Percentiles rank a stretch among this genome's conserved stretches.
Conservation (phyloP, 2,113 vertebrate genomes). For the Nothoprocta perdicaria region DNA sequence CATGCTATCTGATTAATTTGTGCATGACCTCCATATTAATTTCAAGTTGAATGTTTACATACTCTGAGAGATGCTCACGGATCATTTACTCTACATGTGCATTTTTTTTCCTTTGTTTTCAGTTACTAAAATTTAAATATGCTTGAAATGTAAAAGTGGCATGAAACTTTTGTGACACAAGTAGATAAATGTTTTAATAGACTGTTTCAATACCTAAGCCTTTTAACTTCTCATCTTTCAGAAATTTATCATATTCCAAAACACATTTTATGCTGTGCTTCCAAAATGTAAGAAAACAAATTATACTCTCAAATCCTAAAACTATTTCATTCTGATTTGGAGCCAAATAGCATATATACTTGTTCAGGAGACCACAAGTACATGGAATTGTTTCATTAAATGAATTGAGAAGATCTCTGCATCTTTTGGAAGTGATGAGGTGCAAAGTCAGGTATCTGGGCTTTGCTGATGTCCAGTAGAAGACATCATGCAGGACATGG, state of each 20-base stretch:
- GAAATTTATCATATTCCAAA: neutral
- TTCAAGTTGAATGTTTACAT: slow-evolving; percentile 72
- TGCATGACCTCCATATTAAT: slow-evolving; percentile 76
- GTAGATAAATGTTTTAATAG: slow-evolving; percentile 28
- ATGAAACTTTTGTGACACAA: slow-evolving; percentile 83
- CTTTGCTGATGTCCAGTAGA: neutral
- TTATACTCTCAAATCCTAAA: neutral
- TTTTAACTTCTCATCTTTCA: neutral
- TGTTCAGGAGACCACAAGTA: neutral
- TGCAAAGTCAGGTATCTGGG: neutral
- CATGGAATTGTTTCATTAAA: neutral
- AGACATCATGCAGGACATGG: neutral
- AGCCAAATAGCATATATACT: neutral
- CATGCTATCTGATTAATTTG: slow-evolving; percentile 73
- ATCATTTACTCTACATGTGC: slow-evolving; percentile 76
- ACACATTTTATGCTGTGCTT: neutral
- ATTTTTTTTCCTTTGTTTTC: slow-evolving; percentile 76
- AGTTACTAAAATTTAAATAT: slow-evolving; percentile 82
- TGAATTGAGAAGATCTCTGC: neutral
- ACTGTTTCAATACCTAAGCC: neutral
- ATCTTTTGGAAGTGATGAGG: neutral
- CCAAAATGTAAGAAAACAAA: neutral
- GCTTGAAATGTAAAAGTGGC: slow-evolving; percentile 86
- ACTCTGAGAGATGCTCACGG: slow-evolving; percentile 53
- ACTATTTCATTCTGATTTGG: neutral